Evolutionary conservation across 2,797 vertebrate genomes (phyloP), one percentile per base, ranked within the genome.

Genomic region (Adrianichthys oophorus): DNA sequence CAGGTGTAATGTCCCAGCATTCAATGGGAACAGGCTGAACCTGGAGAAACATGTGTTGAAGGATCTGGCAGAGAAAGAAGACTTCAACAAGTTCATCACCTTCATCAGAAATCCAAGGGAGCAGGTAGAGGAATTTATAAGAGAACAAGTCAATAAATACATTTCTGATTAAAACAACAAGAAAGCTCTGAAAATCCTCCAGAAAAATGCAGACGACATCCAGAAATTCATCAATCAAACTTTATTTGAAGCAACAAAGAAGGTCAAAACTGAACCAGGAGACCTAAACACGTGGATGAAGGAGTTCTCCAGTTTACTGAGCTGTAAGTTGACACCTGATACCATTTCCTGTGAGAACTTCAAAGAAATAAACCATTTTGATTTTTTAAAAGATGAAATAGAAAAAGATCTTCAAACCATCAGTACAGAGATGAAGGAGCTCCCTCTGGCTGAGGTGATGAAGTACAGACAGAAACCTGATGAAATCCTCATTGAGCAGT

Each of bases 401-500:
- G 24, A 75, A 26, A 76, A 26, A 4, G 43, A 59, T 1, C 26
- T 77, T 17, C 0, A 4, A 73, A 0, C 15, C 0, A 0, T 80
- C 15, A 71, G 1, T 4, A 0, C 56, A 1, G 54, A 81, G 0
- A 17, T 79, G 15, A 47, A 4, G 2, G 12, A 0, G 1, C 19
- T 84, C 19, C 29, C 72, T 3, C 5, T 84, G 21, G 18, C 55
- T 1, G 41, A 56, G 1, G 65, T 88, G 18, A 19, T 62, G 23
- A 43, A 63, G 6, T 78, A 54, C 56, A 62, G 67, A 5, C 1
- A 62, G 41, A 58, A 37, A 4, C 72, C 85, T 40, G 74, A 82
- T 43, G 7, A 87, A 48, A 82, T 87, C 59, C 72, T 89, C 40
- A 86, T 86, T 0, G 65, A 86, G 16, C 85, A 87, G 10, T 72